These are phyloP conservation scores for Panagrolaimus sp. DNA, from an alignment of 1,140 invertebrate species.

Conservation along the genomic window DNA sequence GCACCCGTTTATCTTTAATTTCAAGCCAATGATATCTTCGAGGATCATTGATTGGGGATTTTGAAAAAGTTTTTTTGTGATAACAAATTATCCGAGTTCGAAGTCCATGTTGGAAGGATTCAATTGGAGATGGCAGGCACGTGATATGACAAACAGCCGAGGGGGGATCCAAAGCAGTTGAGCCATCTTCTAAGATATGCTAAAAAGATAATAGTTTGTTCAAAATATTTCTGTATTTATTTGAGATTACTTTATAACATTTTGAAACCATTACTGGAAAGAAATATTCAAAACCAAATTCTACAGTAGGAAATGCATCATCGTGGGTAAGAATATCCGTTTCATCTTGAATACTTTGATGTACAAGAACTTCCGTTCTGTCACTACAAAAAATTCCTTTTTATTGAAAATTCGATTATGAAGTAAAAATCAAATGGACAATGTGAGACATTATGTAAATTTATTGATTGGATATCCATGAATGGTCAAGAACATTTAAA, in stretches of 20 bases:
- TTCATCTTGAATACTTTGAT: conserved; percentile 41
- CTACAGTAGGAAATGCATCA: conserved; percentile 55
- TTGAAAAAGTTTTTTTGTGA: conserved; percentile 46
- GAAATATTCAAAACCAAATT: conserved; percentile 59
- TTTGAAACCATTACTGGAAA: conserved; percentile 58
- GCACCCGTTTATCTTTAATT: conserved; percentile 27
- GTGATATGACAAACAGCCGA: conserved; percentile 37
- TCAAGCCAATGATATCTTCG: conserved; percentile 31
- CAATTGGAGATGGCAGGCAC: conserved; percentile 53
- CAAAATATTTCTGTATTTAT: not conserved
- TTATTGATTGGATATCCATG: too few species aligned
- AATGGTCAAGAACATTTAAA: too few species aligned
- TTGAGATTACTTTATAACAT: conserved; percentile 49
- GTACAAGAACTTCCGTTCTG: conserved; percentile 53
- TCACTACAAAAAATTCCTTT: conserved; percentile 37
- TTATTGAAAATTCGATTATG: too few species aligned
- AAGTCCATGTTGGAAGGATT: conserved; percentile 51
- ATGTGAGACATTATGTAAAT: too few species aligned
- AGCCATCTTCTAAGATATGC: conserved; percentile 54
- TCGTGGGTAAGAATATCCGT: conserved; percentile 35
- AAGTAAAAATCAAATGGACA: too few species aligned
- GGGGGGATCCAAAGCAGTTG: conserved; percentile 50
- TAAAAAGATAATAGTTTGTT: conserved; percentile 22
- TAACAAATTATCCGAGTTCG: conserved; percentile 50
- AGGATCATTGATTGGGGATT: conserved; percentile 32